Conservation (phyloP, 2,797 vertebrate species). For the Pelobates cultripes region DNA sequence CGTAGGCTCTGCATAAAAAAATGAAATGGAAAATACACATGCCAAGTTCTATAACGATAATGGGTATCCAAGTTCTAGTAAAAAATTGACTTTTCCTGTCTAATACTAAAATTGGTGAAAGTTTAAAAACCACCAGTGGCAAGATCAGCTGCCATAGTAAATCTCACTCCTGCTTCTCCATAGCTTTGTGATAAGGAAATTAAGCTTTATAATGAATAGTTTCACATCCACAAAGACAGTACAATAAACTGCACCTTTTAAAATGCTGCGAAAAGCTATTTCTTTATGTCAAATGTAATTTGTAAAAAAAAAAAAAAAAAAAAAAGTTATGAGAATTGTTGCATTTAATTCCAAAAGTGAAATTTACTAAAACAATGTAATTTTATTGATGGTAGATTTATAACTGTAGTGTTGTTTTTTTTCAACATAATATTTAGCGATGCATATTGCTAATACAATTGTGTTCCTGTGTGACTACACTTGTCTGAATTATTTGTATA, state of each 20-base stretch:
- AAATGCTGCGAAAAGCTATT: conserved; percentile 40
- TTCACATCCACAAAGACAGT: conserved; percentile 66
- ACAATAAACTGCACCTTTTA: conserved; percentile 45
- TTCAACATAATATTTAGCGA: too few species aligned
- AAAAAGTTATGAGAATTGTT: not conserved
- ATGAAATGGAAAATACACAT: conserved; percentile 59
- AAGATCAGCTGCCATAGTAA: conserved; percentile 75
- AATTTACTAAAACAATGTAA: too few species aligned
- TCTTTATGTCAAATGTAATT: conserved; percentile 10
- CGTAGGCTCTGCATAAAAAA: conserved; percentile 50
- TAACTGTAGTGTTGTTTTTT: too few species aligned
- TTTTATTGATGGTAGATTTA: too few species aligned
- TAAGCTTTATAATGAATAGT: conserved; percentile 55
- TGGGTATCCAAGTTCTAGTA: conserved; percentile 57
- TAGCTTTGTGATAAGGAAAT: conserved; percentile 38
- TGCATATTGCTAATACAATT: too few species aligned
- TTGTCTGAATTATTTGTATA: too few species aligned
- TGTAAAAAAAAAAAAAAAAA: conserved; percentile 14
- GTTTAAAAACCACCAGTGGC: conserved; percentile 72
- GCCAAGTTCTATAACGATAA: conserved; percentile 66
- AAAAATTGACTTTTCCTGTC: conserved; percentile 60
- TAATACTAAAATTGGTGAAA: conserved; percentile 58
- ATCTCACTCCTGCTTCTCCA: conserved; percentile 59
- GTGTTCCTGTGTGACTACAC: too few species aligned
- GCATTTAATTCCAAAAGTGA: not conserved